Evolutionary conservation across 53 echinoderm and acorn worm species (phyloP).

Genomic region (Arbacia lixula): DNA sequence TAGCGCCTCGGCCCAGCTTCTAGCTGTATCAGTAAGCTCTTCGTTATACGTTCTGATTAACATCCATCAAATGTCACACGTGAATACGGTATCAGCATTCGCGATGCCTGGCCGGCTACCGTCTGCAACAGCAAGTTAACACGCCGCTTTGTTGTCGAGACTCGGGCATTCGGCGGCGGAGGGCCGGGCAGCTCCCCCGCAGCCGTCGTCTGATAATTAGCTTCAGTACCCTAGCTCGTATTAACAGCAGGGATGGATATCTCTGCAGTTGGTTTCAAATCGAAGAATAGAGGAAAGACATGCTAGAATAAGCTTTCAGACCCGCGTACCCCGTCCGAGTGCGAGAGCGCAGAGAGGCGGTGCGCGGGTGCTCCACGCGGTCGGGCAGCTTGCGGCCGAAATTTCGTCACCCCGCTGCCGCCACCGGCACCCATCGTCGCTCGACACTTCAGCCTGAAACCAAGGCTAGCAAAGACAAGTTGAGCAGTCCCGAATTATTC

Average conservation of each 20-base stretch:
- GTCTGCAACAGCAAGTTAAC: background rate
- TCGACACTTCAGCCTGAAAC: too few relatives aligned
- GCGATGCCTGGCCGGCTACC: background rate
- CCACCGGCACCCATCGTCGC: background rate
- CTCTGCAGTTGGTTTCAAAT: background rate
- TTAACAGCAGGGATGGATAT: too few relatives aligned
- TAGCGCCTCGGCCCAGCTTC: conserved; percentile 10
- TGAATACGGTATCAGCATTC: conserved; percentile 15
- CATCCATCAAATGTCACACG: conserved; percentile 39
- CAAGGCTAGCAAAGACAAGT: conserved; percentile 5
- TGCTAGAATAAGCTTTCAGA: conserved; percentile 4
- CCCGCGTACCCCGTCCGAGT: background rate
- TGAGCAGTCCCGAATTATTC: conserved; percentile 13
- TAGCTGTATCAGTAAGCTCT: background rate
- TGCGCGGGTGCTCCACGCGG: too few relatives aligned
- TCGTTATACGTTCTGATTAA: background rate
- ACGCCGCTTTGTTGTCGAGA: background rate
- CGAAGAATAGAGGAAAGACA: background rate
- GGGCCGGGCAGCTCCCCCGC: background rate
- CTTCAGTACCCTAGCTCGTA: too few relatives aligned
- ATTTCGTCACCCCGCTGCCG: conserved; percentile 17
- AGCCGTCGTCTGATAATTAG: conserved; percentile 20
- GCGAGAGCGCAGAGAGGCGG: background rate
- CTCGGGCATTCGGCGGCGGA: background rate
- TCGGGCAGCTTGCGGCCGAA: too few relatives aligned